Percentiles rank a stretch among this genome's conserved stretches.
Evolutionary conservation across 2,113 vertebrate genomes (phyloP).

Genomic region (Chloropsis cyanopogon): DNA sequence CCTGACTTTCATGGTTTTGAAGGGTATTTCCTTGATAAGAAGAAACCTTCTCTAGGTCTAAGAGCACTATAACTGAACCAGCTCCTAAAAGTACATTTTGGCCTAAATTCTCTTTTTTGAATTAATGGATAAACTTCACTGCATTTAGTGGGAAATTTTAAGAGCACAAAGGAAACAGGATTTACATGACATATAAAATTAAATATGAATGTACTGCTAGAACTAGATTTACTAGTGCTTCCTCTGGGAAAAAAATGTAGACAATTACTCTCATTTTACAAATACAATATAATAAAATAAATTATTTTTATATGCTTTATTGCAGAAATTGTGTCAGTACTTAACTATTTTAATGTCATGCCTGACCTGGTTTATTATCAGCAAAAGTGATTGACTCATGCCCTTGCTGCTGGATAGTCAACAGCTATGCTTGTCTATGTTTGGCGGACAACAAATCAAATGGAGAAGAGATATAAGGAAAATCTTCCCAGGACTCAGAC

Average conservation of each 20-base stretch:
- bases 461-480: not conserved
- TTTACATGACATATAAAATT: not conserved
- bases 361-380: constrained; percentile 7
- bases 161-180: not conserved
- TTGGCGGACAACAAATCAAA: constrained; percentile 22
- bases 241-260: not conserved
- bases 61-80: not conserved
- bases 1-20: not conserved
- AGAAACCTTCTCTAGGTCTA: not conserved
- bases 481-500: not conserved
- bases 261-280: not conserved
- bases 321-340: not conserved
- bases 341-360: not conserved
- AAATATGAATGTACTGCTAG: not conserved
- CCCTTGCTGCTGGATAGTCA: not conserved
- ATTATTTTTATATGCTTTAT: not conserved
- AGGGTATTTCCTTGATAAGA: not conserved
- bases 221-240: not conserved
- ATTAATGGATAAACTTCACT: not conserved
- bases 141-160: not conserved
- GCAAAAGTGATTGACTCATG: constrained; percentile 9
- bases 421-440: not conserved
- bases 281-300: not conserved
- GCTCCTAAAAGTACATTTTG: not conserved
- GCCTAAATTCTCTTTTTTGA: not conserved